Conservation (phyloP, 2,797 vertebrate species). For the Huso huso region DNA sequence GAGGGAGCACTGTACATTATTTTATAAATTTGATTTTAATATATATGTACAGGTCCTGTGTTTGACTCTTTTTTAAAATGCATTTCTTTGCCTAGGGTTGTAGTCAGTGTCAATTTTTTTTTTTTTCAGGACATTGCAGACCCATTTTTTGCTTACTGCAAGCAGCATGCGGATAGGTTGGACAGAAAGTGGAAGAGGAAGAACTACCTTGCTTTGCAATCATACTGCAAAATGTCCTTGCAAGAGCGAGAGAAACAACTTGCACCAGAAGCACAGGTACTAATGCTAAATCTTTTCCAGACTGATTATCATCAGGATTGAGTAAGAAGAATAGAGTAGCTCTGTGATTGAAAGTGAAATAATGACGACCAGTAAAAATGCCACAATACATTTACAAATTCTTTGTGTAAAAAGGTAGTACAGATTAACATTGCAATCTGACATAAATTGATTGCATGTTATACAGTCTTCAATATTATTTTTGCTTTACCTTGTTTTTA, state of each 20-base stretch:
- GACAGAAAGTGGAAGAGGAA: slow-evolving; percentile 99
- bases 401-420: no score
- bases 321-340: slow-evolving; percentile 2
- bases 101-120: neutral
- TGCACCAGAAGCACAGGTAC: slow-evolving; percentile 89
- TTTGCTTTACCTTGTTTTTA: no score
- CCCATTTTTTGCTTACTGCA: slow-evolving; percentile 98
- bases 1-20: no score
- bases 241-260: slow-evolving; percentile 93
- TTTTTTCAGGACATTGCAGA: slow-evolving; percentile 88
- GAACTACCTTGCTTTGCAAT: slow-evolving; percentile 94
- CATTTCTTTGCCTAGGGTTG: no score
- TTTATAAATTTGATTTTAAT: no score
- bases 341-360: slow-evolving; percentile 7
- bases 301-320: neutral
- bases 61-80: no score
- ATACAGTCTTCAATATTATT: no score
- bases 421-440: no score
- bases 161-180: slow-evolving; percentile 95
- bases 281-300: neutral
- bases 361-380: no score
- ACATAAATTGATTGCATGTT: no score
- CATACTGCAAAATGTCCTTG: slow-evolving; percentile 92
- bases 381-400: no score
- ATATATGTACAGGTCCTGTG: no score